Percentiles rank a stretch among this genome's conserved stretches.
Evolutionary conservation across 2,797 vertebrate genomes (phyloP).

Genomic region (Thripadectes ignobilis): DNA sequence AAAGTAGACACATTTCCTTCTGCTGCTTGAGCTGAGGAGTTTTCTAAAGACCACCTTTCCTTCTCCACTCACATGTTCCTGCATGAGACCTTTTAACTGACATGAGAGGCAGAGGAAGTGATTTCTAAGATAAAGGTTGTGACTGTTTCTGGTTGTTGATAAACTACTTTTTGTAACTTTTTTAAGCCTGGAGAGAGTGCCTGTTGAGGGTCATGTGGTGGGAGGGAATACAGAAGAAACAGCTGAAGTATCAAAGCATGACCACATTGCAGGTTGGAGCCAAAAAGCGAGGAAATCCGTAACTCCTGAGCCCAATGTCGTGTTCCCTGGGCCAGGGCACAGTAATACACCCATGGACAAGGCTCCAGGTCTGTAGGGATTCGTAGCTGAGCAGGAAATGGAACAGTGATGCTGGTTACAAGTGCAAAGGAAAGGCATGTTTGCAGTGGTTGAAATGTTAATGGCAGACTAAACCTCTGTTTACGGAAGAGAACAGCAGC

Average conservation of each 20-base stretch:
- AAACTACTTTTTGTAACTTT: rapidly evolving
- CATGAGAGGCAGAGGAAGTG: not conserved
- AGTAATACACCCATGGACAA: no score
- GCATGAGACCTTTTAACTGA: not conserved
- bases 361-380: not conserved
- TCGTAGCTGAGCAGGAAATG: not conserved
- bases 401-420: not conserved
- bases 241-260: not conserved
- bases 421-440: not conserved
- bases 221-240: not conserved
- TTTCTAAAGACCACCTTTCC: not conserved
- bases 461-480: not conserved
- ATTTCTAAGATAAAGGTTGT: not conserved
- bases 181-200: not conserved
- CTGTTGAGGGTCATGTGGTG: not conserved
- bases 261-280: not conserved
- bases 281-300: not conserved
- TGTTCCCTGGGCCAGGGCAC: not conserved
- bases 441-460: not conserved
- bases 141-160: not conserved
- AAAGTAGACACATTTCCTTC: not conserved
- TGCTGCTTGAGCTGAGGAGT: not conserved
- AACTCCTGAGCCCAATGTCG: not conserved
- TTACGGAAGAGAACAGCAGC: not conserved
- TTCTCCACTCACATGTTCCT: not conserved